Conservation (phyloP, 2,888 invertebrate genomes). For the Pyrrhia umbra region DNA sequence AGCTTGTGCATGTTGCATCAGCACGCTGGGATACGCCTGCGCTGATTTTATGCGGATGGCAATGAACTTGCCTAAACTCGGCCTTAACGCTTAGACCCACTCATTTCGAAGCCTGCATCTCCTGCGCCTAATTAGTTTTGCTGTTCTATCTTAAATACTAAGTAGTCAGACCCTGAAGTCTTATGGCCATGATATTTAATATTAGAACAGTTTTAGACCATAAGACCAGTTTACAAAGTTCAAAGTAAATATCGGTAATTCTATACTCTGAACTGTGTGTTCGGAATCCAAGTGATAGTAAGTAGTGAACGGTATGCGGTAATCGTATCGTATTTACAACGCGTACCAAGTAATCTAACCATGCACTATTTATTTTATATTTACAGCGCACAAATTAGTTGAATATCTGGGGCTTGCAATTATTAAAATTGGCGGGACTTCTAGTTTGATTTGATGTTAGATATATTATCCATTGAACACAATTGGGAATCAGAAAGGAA, state of each 20-base stretch:
- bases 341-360: background rate
- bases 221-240: background rate
- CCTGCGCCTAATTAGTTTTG: too few relatives aligned
- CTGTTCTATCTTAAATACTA: background rate
- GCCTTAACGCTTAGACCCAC: slow-evolving; percentile 17
- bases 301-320: background rate
- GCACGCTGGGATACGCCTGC: slow-evolving; percentile 16
- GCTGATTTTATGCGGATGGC: slow-evolving; percentile 9
- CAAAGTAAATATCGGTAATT: background rate
- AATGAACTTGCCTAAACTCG: slow-evolving; percentile 51
- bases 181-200: background rate
- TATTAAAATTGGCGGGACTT: too few relatives aligned
- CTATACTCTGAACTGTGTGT: background rate
- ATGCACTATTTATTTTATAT: background rate
- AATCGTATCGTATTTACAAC: background rate
- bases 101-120: slow-evolving; percentile 2
- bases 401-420: background rate
- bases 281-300: background rate
- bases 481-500: too few relatives aligned
- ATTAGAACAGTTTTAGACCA: background rate
- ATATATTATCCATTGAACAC: background rate
- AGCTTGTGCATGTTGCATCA: slow-evolving; percentile 56
- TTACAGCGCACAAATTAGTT: background rate
- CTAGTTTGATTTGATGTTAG: too few relatives aligned
- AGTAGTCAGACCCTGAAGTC: background rate